These are phyloP conservation scores for Prostheceraeus crozeri DNA, from an alignment of 2,888 invertebrate species.

Conservation along the genomic window DNA sequence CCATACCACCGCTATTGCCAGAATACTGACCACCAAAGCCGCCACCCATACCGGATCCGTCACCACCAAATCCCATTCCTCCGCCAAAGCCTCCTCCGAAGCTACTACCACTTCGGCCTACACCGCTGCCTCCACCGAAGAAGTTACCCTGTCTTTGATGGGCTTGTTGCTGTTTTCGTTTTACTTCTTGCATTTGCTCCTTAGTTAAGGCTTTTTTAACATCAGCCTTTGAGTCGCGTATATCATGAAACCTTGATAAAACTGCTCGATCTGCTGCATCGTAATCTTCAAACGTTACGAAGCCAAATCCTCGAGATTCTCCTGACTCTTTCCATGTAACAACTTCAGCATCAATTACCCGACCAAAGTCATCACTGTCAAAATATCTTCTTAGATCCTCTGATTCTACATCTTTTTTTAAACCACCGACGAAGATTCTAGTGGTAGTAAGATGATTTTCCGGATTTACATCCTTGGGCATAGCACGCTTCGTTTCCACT, in stretches of 20 bases:
- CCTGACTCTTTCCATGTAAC: constrained; percentile 85
- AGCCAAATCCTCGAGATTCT: constrained; percentile 87
- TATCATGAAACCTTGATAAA: constrained; percentile 35
- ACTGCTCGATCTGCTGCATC: constrained; percentile 93
- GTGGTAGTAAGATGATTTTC: constrained; percentile 88
- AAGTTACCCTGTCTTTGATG: no score
- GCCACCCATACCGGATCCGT: no score
- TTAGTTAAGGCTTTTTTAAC: constrained; percentile 39
- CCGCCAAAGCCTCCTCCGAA: constrained; percentile 13
- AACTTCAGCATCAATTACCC: constrained; percentile 72
- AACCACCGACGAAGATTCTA: constrained; percentile 84
- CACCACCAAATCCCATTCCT: no score
- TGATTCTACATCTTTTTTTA: constrained; percentile 84
- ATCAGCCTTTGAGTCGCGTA: constrained; percentile 27
- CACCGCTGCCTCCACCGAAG: constrained; percentile 1
- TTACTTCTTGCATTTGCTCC: constrained; percentile 36
- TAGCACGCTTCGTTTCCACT: constrained; percentile 92
- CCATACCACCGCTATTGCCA: no score
- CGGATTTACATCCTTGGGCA: constrained; percentile 76
- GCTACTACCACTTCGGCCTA: no score
- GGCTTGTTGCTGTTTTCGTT: constrained; percentile 28
- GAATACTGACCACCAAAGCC: no score
- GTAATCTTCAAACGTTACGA: constrained; percentile 91
- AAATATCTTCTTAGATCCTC: constrained; percentile 65
- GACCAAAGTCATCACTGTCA: constrained; percentile 67